Base-by-base conservation (phyloP, 2,113 vertebrate species). In the Passer montanus region DNA sequence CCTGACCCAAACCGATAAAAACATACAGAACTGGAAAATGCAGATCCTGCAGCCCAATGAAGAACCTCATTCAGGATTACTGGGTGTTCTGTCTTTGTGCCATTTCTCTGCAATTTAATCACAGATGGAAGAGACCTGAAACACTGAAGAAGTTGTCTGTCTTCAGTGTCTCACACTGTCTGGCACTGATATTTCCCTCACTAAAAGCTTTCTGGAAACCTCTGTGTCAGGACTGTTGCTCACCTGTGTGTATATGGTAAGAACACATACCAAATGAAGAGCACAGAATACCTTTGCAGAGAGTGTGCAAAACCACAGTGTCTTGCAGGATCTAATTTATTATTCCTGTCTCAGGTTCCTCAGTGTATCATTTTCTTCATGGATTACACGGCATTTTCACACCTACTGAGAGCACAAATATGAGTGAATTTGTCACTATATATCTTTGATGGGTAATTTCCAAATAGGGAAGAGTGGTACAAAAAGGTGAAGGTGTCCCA, bases 251-350 rank as follows among this genome's bases (percentile, higher is more conserved):
- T 33, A 1, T 22, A 43, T 31, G 41, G 43, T 21, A 67, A 75
- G 23, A 50, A 4, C 22, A 46, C 37, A 50, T 20, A 49, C 4
- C 41, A 73, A 47, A 68, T 1, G 1, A 6, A 22, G 28, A 19
- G 43, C 46, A 43, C 30, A 91, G 20, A 22, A 69, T 62, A 58
- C 16, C 19, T 84, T 59, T 75, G 31, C 60, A 85, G 18, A 59
- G 23, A 43, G 4, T 3, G 0, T 60, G 28, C 11, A 49, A 64
- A 88, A 77, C 1, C 12, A 13, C 10, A 0, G 0, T 20, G 27
- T n/a, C 59, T 89, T 74, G 37, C 23, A 76, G 60, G 17, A 33
- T 73, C 27, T 23, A 24, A 70, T 89, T 47, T 53, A 35, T 75
- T 79, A 56, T 72, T 68, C 31, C 18, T 64, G 22, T 39, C 33